Evolutionary conservation across 2,797 vertebrate species (phyloP).

Genomic region (Gila robusta): DNA sequence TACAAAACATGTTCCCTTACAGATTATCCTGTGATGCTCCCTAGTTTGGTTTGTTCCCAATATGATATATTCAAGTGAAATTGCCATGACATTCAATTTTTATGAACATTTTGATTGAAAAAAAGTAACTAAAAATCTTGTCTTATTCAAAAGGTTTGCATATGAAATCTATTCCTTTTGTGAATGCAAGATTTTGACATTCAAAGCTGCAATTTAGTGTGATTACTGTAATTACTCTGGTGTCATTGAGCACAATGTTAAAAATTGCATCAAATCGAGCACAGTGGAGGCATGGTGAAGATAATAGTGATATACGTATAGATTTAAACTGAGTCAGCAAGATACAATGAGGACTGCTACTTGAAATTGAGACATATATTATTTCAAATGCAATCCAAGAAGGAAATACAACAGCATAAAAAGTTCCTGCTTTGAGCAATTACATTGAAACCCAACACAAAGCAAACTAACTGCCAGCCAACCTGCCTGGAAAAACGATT

Average conservation of each 20-base stretch:
- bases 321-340: constrained; percentile 40
- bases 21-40: background rate
- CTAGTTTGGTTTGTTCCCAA: background rate
- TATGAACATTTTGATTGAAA: constrained; percentile 15
- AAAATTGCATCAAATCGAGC: constrained; percentile 35
- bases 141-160: constrained; percentile 40
- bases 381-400: constrained; percentile 15
- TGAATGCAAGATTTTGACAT: constrained; percentile 30
- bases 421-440: constrained; percentile 8
- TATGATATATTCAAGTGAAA: constrained; percentile 25
- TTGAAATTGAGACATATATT: constrained; percentile 31
- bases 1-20: background rate
- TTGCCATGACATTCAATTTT: constrained; percentile 29
- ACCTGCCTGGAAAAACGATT: constrained; percentile 6
- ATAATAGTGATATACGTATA: constrained; percentile 36
- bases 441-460: constrained; percentile 13
- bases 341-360: background rate
- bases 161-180: constrained; percentile 50
- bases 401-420: constrained; percentile 17
- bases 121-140: constrained; percentile 26
- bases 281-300: background rate
- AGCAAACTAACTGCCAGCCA: constrained; percentile 16
- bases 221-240: constrained; percentile 42
- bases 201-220: constrained; percentile 37
- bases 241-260: constrained; percentile 41